These are phyloP conservation scores for Benitochromis conjunctus DNA, from an alignment of 2,113 vertebrate genomes.

Conservation along the genomic window DNA sequence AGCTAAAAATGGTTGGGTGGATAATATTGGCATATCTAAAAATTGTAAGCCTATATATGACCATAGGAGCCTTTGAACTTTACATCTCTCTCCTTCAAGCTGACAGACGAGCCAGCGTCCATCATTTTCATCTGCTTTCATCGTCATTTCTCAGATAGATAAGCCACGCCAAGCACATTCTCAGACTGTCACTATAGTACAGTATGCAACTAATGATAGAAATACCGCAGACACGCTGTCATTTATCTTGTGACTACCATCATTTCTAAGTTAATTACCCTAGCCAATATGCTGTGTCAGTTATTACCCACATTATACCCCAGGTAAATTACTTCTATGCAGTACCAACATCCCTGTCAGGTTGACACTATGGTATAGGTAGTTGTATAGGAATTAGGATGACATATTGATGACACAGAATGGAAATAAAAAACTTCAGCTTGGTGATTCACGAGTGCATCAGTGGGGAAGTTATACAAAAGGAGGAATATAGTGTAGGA, in stretches of 20 bases:
- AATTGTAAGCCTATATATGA: not conserved
- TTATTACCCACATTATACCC: conserved; percentile 44
- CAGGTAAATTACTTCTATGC: conserved; percentile 24
- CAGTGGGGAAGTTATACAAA: not conserved
- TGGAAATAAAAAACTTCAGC: not conserved
- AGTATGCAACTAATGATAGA: conserved; percentile 34
- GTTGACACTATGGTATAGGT: not conserved
- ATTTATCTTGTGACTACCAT: conserved; percentile 36
- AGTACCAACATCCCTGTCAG: not conserved
- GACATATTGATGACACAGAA: conserved; percentile 12
- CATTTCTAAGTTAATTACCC: conserved; percentile 54
- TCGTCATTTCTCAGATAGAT: conserved; percentile 21
- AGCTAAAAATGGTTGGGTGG: not conserved
- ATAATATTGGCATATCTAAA: not conserved
- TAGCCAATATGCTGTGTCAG: conserved; percentile 43
- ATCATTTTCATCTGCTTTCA: conserved; percentile 33
- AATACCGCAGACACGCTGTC: not conserved
- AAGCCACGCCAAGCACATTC: conserved; percentile 4
- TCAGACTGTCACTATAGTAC: conserved; percentile 9
- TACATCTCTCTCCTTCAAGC: not conserved
- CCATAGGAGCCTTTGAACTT: not conserved
- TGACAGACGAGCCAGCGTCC: not conserved
- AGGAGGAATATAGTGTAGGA: not conserved
- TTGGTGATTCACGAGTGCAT: not conserved
- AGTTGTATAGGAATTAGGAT: not conserved